Percentiles rank a stretch among this genome's conserved stretches.
Conservation (phyloP, 2,113 vertebrate species). For the Salvelinus namaycush region DNA sequence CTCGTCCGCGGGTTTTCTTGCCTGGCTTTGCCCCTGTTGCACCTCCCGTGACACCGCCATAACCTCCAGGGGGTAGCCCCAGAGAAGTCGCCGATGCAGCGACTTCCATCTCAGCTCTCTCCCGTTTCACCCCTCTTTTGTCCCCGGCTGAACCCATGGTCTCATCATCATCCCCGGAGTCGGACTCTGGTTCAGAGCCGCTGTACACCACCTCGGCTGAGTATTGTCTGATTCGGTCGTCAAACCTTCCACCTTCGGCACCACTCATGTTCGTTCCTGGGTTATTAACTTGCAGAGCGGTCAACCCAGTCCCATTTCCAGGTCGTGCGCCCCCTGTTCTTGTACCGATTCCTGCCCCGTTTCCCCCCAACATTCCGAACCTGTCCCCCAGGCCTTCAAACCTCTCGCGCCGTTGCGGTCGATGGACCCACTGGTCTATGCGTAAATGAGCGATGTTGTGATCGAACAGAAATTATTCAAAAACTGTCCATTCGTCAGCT, state of each 20-base stretch:
- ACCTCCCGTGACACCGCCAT: slow-evolving; percentile 62
- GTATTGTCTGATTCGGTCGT: slow-evolving; percentile 39
- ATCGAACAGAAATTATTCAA: neutral
- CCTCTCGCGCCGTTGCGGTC: slow-evolving; percentile 41
- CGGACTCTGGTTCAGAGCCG: slow-evolving; percentile 83
- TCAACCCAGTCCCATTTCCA: slow-evolving; percentile 57
- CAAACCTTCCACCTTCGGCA: slow-evolving; percentile 56
- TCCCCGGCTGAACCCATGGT: slow-evolving; percentile 57
- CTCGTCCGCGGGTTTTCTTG: slow-evolving; percentile 90
- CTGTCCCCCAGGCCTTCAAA: slow-evolving; percentile 26
- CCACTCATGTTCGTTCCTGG: slow-evolving; percentile 47
- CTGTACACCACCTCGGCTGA: slow-evolving; percentile 62
- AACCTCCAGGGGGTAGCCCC: slow-evolving; percentile 58
- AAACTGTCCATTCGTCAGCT: neutral
- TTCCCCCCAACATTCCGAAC: slow-evolving; percentile 50
- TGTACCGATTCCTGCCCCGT: slow-evolving; percentile 58
- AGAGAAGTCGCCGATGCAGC: slow-evolving; percentile 50
- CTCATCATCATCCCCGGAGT: slow-evolving; percentile 85
- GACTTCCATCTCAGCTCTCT: slow-evolving; percentile 74
- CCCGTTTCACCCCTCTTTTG: slow-evolving; percentile 74
- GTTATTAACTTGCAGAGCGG: slow-evolving; percentile 49
- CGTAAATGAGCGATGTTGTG: slow-evolving; percentile 7
- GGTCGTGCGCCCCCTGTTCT: slow-evolving; percentile 49
- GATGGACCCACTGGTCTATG: slow-evolving; percentile 8
- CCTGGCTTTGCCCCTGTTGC: slow-evolving; percentile 86